Evolutionary conservation across 2,113 vertebrate species (phyloP).

Genomic region (Epinephelus lanceolatus): DNA sequence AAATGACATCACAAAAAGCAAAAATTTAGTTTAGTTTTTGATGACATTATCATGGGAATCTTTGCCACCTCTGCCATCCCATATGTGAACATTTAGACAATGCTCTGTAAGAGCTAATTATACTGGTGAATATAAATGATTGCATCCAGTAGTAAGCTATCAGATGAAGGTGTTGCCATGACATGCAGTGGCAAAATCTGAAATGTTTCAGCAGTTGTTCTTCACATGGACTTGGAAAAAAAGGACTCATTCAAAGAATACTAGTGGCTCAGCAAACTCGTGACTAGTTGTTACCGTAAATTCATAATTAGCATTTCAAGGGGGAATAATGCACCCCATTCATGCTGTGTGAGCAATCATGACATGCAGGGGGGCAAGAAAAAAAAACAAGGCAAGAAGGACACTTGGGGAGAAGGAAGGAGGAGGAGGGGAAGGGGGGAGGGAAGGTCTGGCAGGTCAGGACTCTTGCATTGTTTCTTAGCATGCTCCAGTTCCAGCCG

Average conservation of each 20-base stretch:
- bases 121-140: not conserved
- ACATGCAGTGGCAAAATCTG: not conserved
- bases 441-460: conserved; percentile 39
- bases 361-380: not conserved
- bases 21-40: no score
- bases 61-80: not conserved
- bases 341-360: conserved; percentile 40
- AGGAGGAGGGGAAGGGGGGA: conserved; percentile 20
- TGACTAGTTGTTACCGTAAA: not conserved
- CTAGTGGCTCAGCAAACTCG: not conserved
- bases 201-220: not conserved
- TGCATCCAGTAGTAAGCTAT: not conserved
- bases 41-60: not conserved
- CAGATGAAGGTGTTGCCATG: not conserved
- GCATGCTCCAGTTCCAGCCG: conserved; percentile 74
- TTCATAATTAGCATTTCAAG: conserved; percentile 26
- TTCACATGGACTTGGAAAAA: not conserved
- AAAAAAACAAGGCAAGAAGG: not conserved
- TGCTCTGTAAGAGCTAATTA: not conserved
- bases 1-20: no score
- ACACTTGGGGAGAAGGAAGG: conserved; percentile 18
- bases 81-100: not conserved
- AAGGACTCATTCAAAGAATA: not conserved
- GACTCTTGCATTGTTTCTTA: conserved; percentile 73
- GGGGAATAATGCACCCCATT: conserved; percentile 62